Percentiles rank a stretch among this genome's conserved stretches.
Conservation (phyloP, 2,888 invertebrate species). For the Rhimphoctona megacephalus region DNA sequence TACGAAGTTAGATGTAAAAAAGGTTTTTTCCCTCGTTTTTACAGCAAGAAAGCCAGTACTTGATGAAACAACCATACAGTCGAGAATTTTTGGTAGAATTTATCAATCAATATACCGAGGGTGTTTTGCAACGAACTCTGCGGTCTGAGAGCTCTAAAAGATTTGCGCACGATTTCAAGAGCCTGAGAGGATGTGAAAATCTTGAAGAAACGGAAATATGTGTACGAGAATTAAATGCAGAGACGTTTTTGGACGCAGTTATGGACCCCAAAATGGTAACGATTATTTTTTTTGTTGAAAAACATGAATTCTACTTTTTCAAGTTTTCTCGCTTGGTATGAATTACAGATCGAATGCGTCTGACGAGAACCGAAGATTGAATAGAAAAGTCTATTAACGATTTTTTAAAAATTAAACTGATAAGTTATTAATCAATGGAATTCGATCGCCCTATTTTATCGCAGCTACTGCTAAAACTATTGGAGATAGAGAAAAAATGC, state of each 20-base stretch:
- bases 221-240: conserved; percentile 89
- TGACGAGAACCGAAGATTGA: no score
- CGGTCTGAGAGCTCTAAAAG: conserved; percentile 79
- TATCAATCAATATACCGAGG: conserved; percentile 85
- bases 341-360: no score
- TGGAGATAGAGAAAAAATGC: no score
- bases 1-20: background rate
- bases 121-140: conserved; percentile 83
- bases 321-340: background rate
- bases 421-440: no score
- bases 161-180: conserved; percentile 71
- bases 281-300: background rate
- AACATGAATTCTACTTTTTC: background rate
- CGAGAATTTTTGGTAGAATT: conserved; percentile 84
- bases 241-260: conserved; percentile 88
- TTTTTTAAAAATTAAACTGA: no score
- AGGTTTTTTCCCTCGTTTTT: conserved; percentile 75
- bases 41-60: conserved; percentile 90
- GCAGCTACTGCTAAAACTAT: no score
- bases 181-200: conserved; percentile 70
- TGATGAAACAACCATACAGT: conserved; percentile 86
- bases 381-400: no score
- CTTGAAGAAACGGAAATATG: conserved; percentile 82
- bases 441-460: no score
- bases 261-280: conserved; percentile 87